phyloP scores from a whole-genome alignment of 2,113 vertebrate genomes.

The Pterophyllum scalare region DNA sequence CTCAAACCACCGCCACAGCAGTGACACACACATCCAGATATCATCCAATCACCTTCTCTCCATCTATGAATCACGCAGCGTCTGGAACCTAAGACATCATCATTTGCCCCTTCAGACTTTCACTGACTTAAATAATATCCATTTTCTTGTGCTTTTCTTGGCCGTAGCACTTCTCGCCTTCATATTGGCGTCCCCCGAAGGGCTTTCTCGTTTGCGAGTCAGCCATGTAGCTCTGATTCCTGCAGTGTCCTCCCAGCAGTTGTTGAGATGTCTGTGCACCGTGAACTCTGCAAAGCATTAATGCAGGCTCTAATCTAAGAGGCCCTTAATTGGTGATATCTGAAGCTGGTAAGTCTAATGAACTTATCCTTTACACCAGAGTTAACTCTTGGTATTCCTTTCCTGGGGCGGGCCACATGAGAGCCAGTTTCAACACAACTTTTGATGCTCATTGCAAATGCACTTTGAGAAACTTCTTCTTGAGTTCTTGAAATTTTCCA shows the following conservation, averaged over 20 bases:
- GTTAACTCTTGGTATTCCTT: neutral
- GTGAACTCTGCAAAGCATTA: neutral
- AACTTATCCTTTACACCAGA: neutral
- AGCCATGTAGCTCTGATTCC: neutral
- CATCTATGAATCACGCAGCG: neutral
- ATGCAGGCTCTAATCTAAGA: neutral
- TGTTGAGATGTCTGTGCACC: neutral
- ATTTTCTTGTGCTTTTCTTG: neutral
- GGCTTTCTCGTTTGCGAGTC: neutral
- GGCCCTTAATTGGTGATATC: constrained; percentile 1
- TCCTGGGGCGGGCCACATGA: neutral
- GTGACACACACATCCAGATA: neutral
- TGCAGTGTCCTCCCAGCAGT: neutral
- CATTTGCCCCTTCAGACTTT: neutral
- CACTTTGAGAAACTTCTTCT: neutral
- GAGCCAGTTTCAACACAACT: neutral
- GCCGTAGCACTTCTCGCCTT: neutral
- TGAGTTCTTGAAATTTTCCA: neutral
- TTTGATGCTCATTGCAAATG: neutral
- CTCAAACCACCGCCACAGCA: neutral
- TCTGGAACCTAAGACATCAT: neutral
- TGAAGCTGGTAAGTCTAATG: neutral
- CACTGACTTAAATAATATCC: neutral
- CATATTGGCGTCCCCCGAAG: neutral
- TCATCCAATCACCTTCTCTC: neutral